Evolutionary conservation across 2,888 invertebrate genomes (phyloP).

Genomic region (Cerceris ruficornis): DNA sequence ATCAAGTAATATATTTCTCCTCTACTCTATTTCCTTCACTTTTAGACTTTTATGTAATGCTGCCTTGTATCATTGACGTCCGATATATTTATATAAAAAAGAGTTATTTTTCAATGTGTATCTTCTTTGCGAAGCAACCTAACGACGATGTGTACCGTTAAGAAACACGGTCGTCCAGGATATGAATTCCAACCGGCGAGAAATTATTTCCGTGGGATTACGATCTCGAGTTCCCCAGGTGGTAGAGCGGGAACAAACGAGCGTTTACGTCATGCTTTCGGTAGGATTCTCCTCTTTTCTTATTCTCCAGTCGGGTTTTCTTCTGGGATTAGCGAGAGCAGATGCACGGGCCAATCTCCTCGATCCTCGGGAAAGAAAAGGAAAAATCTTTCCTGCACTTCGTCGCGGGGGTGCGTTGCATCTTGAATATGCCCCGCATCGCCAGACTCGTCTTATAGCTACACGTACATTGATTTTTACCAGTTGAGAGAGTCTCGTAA

Average conservation of each 20-base stretch:
- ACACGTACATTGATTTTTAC: slow-evolving; percentile 73
- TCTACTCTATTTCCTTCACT: no score
- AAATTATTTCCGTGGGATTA: slow-evolving; percentile 46
- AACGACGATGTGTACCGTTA: background rate
- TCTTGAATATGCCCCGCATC: slow-evolving; percentile 43
- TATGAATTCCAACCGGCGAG: slow-evolving; percentile 8
- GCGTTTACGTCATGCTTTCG: slow-evolving; percentile 47
- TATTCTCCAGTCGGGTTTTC: slow-evolving; percentile 14
- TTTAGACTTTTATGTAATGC: no score
- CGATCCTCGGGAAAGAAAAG: slow-evolving; percentile 26
- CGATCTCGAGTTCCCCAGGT: slow-evolving; percentile 40
- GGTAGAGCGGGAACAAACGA: slow-evolving; percentile 46
- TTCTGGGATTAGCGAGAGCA: slow-evolving; percentile 55
- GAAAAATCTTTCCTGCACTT: slow-evolving; percentile 32
- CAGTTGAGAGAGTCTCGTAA: slow-evolving; percentile 72
- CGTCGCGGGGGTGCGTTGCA: slow-evolving; percentile 13
- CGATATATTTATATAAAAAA: background rate
- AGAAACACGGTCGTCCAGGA: background rate
- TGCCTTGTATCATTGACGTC: background rate
- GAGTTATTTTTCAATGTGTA: background rate
- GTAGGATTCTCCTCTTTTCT: slow-evolving; percentile 31
- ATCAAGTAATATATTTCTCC: no score
- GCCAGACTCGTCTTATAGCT: slow-evolving; percentile 33
- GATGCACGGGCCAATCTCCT: slow-evolving; percentile 59
- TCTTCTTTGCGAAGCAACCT: background rate